Base-by-base conservation (phyloP, 2,888 invertebrate species). In the Noctua janthina region DNA sequence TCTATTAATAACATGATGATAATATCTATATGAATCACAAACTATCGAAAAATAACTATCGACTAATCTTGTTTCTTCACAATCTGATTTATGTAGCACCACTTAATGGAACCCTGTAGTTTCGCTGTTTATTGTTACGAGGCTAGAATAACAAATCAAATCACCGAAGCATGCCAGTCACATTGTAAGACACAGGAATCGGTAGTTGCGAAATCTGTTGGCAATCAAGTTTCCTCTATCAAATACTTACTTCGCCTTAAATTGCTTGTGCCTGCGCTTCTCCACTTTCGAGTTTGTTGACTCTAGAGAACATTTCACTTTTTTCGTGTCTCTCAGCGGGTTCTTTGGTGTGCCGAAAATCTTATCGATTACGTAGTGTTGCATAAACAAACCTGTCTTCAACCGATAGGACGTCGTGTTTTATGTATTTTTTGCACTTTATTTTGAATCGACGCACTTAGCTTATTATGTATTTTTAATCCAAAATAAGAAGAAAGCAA, bases 241-340 rank as follows among this genome's bases (percentile, higher is more conserved):
- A 90, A 91, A 91, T 85, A 90, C 90, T 82, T 78, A 88, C 90
- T 85, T 88, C 91, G 88, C 88, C 92, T 90, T 92, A 92, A 89
- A 86, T 86, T 83, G 83, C 86, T 88, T 88, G 87, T 90, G 85
- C 83, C 85, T 88, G 88, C 91, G 89, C 91, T 89, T 92, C 91
- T 90, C 91, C 87, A 88, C 93, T 93, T 93, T 94, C 93, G 87
- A 92, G 91, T 92, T 91, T 91, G 91, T 92, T 91, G 90, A 90
- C 92, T 92, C 92, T 92, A 91, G 81, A 87, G 90, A 89, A 92
- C 93, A 93, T 93, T 94, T 94, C 93, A 93, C 93, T 93, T 94
- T 93, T 91, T 91, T 92, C 91, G 90, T 88, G 83, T 88, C 90
- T 90, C 90, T 91, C 89, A 86, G 78, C 90, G 82, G 85, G 86